Evolutionary conservation across 2,888 invertebrate genomes (phyloP).

Genomic region (Temnothorax ravouxi): DNA sequence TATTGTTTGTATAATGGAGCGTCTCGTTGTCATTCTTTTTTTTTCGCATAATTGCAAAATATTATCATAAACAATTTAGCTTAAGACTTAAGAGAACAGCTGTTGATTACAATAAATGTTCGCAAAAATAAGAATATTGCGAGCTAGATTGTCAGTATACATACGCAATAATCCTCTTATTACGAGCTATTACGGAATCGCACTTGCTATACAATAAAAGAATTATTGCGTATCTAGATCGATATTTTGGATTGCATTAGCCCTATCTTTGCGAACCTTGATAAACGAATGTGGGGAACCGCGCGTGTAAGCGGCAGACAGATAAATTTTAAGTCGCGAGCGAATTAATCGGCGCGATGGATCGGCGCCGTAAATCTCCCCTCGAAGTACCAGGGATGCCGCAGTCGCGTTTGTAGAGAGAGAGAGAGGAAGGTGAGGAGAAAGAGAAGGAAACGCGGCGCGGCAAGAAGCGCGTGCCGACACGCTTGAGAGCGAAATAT

Average conservation of each 20-base stretch:
- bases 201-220: neutral
- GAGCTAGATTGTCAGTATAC: neutral
- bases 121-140: neutral
- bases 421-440: neutral
- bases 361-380: constrained; percentile 7
- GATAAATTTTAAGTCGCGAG: constrained; percentile 2
- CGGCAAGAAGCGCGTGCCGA: constrained; percentile 27
- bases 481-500: constrained; percentile 50
- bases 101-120: neutral
- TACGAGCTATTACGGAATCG: neutral
- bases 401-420: constrained; percentile 3
- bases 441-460: neutral
- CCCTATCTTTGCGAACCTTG: neutral
- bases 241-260: neutral
- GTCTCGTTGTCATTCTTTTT: neutral
- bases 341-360: constrained; percentile 25
- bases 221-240: neutral
- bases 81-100: constrained; percentile 1
- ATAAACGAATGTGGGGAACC: neutral
- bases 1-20: neutral
- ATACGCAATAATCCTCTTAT: neutral
- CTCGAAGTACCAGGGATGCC: neutral
- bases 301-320: neutral
- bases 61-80: neutral
- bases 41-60: neutral